Evolutionary conservation across 2,888 invertebrate genomes (phyloP), one percentile per base, ranked within the genome.

Genomic region (Eupithecia dodoneata): DNA sequence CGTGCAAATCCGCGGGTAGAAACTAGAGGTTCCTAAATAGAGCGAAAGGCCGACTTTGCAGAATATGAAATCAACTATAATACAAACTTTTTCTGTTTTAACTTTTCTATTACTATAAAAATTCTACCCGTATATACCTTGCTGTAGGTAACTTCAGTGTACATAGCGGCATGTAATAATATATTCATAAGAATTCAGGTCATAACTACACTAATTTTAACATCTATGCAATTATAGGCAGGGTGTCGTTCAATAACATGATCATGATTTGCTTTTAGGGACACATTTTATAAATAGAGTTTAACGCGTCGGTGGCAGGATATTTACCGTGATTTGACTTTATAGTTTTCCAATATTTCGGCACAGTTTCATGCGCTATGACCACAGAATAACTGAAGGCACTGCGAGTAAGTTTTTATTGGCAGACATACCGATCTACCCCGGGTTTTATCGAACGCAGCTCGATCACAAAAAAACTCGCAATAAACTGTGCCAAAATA

Each of bases 161-260:
- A 66, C 6, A 59, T 73, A n/a, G 75, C 79, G 74, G 77, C 79
- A 45, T 79, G 74, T 55, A 74, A 79, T 71, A 77, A 18, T 52
- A 76, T 71, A 66, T 76, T 78, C 76, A 78, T 78, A 72, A 76
- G 66, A 45, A 78, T 78, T 73, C 13, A 76, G 74, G 71, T 76
- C 76, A 78, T 74, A 71, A 45, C 49, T 59, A 41, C 13, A 49
- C 59, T 55, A 65, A 45, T 30, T 49, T 47, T 49, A 69, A 41
- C 42, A 15, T 42, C 66, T 7, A 13, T 6, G 6, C 13, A 15
- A 52, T 15, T 0, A 66, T 66, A 59, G 9, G n/a, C 3, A 59
- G 42, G 10, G 10, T 63, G 10, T 63, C 9, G 63, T 12, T 59
- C 3, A 18, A n/a, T 59, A 18, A 59, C 59, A 12, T 63, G 63